Percentiles rank a stretch among this genome's conserved stretches.
phyloP scores from a whole-genome alignment of 2,797 vertebrate genomes.

The Ispidina lecontei region DNA sequence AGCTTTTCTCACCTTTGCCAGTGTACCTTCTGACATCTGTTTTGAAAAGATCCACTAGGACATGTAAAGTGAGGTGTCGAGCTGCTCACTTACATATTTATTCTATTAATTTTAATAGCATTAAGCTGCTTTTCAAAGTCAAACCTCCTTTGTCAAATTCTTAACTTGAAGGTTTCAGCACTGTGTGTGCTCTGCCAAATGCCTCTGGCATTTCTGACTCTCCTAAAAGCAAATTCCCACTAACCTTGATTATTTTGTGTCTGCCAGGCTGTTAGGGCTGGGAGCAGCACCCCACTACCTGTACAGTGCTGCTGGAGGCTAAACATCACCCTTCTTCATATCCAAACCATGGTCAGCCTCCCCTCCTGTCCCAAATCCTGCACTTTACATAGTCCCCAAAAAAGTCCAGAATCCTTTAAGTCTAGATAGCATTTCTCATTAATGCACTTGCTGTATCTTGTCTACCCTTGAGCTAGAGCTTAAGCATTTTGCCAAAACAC shows the following conservation, averaged over 20 bases:
- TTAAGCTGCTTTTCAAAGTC: slow-evolving; percentile 33
- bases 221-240: neutral
- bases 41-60: neutral
- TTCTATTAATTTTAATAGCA: slow-evolving; percentile 47
- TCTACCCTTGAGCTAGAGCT: neutral
- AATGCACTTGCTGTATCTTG: neutral
- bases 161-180: neutral
- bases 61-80: neutral
- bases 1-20: slow-evolving; percentile 20
- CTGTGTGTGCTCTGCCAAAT: neutral
- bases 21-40: neutral
- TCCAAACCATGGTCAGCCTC: neutral
- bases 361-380: neutral
- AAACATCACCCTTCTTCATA: neutral
- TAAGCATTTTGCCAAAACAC: neutral
- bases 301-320: neutral
- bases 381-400: neutral
- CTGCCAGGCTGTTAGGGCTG: neutral
- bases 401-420: neutral
- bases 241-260: neutral
- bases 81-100: slow-evolving; percentile 28
- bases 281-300: neutral
- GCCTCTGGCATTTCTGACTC: neutral
- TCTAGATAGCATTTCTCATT: neutral
- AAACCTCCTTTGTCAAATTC: neutral